Evolutionary conservation across 2,113 vertebrate genomes (phyloP), one percentile per base, ranked within the genome.

Genomic region (Bubo blakistoni): DNA sequence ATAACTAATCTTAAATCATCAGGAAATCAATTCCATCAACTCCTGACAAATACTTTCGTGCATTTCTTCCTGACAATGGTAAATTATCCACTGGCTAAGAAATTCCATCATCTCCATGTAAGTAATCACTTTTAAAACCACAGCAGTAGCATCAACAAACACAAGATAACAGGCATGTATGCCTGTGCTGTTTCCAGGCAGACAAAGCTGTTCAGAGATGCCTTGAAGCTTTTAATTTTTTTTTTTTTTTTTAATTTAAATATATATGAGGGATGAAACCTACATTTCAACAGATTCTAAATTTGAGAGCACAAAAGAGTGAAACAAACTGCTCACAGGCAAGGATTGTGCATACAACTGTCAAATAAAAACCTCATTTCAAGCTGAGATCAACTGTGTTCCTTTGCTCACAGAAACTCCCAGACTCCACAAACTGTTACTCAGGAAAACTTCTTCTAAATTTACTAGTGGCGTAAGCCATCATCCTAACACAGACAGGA

Each of bases 1-100:
- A 38, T 88, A 95, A 96, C 38, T 59, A 51, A 59, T 58, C 84
- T 61, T 86, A 94, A 93, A 77, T 73, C 79, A 91, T 59, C 80
- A 84, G 57, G 77, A 95, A 73, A 88, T 86, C 69, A 78, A 83
- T 93, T 82, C 81, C 71, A 74, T 84, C 4, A 19, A 47, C 83
- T 92, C 52, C 51, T 57, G 63, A 93, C 42, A 88, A 93, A 83
- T 26, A 78, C 29, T 84, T 81, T 3, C 25, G 69, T 72, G 77
- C 59, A 38, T 78, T 90, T 91, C 69, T 84, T 78, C 84, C 61
- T 81, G 40, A 86, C 79, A 93, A 77, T 19, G 7, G 11, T 52
- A 94, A 95, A 73, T 42, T 55, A 89, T 51, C 42, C 12, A 32
- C 54, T 79, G 62, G 55, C 52, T 69, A 81, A 84, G 55, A 79